Conservation (phyloP, 2,113 vertebrate species). For the Rhipidura dahli region DNA sequence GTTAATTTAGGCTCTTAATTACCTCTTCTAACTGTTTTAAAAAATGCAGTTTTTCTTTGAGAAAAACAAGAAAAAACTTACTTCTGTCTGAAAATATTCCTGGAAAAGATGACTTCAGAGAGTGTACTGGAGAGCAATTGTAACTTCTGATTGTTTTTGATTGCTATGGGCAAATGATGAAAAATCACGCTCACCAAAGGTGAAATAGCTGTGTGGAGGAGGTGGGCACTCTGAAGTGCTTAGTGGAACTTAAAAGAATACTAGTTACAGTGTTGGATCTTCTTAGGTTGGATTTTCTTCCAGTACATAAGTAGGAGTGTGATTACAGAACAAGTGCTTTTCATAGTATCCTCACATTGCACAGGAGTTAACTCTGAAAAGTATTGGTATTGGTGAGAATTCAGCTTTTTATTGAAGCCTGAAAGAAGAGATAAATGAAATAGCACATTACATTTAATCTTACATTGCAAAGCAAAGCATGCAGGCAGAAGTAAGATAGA, state of each 20-base stretch:
- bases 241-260: background rate
- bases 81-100: background rate
- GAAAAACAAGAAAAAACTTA: background rate
- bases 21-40: background rate
- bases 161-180: background rate
- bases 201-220: background rate
- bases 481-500: background rate
- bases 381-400: background rate
- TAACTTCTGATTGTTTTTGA: background rate
- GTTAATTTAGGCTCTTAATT: background rate
- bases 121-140: background rate
- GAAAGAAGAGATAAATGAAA: background rate
- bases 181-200: background rate
- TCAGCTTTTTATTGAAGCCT: background rate
- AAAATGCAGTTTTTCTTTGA: background rate
- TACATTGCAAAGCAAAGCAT: background rate
- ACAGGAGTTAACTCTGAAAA: background rate
- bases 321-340: background rate
- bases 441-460: background rate
- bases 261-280: background rate
- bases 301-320: background rate
- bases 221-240: background rate
- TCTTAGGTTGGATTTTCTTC: background rate
- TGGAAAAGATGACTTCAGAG: background rate
- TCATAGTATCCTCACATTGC: background rate